phyloP scores from a whole-genome alignment of 2,797 vertebrate species.

The Prunella strophiata region DNA sequence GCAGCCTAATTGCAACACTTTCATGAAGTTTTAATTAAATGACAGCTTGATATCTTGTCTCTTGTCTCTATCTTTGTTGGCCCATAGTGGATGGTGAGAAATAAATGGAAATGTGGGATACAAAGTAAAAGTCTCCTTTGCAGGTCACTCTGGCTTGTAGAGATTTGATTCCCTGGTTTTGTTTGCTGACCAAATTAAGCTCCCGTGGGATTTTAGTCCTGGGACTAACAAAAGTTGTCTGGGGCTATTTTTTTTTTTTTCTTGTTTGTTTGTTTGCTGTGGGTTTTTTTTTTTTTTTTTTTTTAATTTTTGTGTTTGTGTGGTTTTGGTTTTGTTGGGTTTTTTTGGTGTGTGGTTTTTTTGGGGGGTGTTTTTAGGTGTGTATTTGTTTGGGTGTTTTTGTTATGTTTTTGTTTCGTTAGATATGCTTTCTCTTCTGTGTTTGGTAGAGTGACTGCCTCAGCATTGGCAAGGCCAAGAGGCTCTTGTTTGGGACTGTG shows the following conservation, averaged over 20 bases:
- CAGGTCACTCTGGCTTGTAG: neutral
- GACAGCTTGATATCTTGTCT: neutral
- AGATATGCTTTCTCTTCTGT: neutral
- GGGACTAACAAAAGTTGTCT: neutral
- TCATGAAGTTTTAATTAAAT: slow-evolving; percentile 71
- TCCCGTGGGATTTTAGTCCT: neutral
- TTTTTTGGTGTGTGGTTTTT: neutral
- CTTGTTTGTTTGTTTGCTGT: neutral
- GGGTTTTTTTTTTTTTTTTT: neutral
- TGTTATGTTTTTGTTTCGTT: neutral
- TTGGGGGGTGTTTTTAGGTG: accelerated
- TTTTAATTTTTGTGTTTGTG: neutral
- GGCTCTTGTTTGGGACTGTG: neutral
- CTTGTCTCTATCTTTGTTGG: neutral
- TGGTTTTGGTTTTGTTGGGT: neutral
- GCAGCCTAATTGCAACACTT: slow-evolving; percentile 72
- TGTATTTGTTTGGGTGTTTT: neutral
- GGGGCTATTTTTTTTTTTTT: neutral
- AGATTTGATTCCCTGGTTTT: neutral
- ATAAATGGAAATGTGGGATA: neutral
- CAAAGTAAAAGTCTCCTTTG: neutral
- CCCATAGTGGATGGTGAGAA: neutral
- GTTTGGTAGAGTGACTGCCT: neutral
- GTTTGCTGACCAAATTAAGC: neutral
- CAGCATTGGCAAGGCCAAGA: neutral